These are phyloP conservation scores for Andrena hattorfiana DNA, from an alignment of 2,888 invertebrate species.

Conservation along the genomic window DNA sequence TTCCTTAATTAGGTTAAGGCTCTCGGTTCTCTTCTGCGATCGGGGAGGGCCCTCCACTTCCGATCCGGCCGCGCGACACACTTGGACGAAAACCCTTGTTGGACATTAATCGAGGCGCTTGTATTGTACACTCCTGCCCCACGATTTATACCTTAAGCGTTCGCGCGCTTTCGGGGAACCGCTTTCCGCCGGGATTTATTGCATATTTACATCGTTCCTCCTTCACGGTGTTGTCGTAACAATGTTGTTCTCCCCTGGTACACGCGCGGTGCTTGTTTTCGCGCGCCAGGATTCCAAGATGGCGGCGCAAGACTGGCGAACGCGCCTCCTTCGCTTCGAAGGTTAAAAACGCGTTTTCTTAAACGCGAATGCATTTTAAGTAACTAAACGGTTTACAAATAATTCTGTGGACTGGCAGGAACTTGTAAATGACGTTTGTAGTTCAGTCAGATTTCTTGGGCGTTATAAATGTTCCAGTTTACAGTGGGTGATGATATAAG, in stretches of 20 bases:
- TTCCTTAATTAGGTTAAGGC: slow-evolving; percentile 79
- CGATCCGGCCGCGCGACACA: slow-evolving; percentile 59
- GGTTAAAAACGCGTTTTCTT: background rate
- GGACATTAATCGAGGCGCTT: slow-evolving; percentile 47
- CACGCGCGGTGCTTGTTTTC: background rate
- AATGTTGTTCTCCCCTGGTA: slow-evolving; percentile 21
- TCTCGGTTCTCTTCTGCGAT: slow-evolving; percentile 46
- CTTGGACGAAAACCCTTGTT: slow-evolving; percentile 50
- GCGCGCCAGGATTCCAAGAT: slow-evolving; percentile 17
- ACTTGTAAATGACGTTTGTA: no score
- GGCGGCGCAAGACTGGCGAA: background rate
- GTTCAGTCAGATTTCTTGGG: no score
- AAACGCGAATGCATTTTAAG: background rate
- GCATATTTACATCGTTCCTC: slow-evolving; percentile 49
- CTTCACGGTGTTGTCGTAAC: slow-evolving; percentile 26
- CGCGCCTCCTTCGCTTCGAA: background rate
- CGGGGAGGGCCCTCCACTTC: slow-evolving; percentile 35
- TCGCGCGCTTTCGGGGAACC: slow-evolving; percentile 4
- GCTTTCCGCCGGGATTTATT: slow-evolving; percentile 43
- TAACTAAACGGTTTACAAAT: no score
- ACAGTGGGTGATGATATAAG: no score
- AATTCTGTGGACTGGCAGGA: no score
- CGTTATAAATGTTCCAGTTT: no score
- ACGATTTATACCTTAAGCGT: slow-evolving; percentile 43
- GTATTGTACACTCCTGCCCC: slow-evolving; percentile 35